Percentiles rank a stretch among this genome's conserved stretches.
Evolutionary conservation across 1,140 invertebrate genomes (phyloP).

Genomic region (Cherax quadricarinatus): DNA sequence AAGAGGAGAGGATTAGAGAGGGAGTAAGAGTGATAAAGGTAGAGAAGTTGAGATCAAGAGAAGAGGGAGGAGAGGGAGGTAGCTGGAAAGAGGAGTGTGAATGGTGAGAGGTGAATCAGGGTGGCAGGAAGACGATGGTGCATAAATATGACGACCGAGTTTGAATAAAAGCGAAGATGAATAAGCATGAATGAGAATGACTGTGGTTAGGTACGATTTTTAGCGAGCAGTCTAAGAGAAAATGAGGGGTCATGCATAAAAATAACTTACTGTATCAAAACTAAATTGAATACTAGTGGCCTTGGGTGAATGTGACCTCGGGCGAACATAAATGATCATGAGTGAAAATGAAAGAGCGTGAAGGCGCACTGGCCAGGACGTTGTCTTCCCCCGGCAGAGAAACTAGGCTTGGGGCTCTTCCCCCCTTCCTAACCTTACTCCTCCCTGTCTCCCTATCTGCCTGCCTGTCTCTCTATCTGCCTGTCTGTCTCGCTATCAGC

Average conservation of each 20-base stretch:
- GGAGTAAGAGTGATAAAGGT: neutral
- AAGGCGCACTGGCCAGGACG: neutral
- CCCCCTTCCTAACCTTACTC: neutral
- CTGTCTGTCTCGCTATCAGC: constrained; percentile 22
- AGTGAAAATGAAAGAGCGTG: neutral
- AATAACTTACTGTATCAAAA: too few species aligned
- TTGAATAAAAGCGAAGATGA: too few species aligned
- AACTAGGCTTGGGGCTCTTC: constrained; percentile 25
- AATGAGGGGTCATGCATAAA: neutral
- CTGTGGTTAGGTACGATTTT: neutral
- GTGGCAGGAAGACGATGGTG: too few species aligned
- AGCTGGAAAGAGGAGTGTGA: neutral
- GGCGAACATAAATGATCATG: neutral
- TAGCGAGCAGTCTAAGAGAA: neutral
- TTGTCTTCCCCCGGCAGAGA: constrained; percentile 45
- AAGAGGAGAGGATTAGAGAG: too few species aligned
- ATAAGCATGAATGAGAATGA: neutral
- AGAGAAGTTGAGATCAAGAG: too few species aligned
- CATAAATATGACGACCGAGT: too few species aligned
- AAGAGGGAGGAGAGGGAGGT: neutral
- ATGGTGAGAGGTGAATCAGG: neutral
- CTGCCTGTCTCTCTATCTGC: too few species aligned
- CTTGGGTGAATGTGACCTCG: neutral
- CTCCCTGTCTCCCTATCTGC: neutral
- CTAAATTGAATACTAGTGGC: neutral